phyloP scores from a whole-genome alignment of 2,888 invertebrate species.

The Ametastegia equiseti region DNA sequence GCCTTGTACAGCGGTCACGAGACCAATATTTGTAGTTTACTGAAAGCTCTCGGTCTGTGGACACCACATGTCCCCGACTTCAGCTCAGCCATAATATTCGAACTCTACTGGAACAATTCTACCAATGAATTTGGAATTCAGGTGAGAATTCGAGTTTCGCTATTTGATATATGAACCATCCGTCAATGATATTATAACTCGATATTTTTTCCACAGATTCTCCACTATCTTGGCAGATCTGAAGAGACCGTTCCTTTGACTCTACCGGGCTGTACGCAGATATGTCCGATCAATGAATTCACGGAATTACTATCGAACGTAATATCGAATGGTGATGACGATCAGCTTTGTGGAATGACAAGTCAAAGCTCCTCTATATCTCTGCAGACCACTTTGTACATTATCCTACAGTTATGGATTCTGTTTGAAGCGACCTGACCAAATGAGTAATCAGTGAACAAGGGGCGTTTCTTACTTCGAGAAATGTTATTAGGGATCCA shows the following conservation, averaged over 20 bases:
- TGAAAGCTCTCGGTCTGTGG: conserved; percentile 66
- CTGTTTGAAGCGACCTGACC: not conserved
- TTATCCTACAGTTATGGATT: not conserved
- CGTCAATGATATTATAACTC: not conserved
- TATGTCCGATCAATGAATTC: conserved; percentile 62
- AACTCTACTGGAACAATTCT: conserved; percentile 59
- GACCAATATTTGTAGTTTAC: conserved; percentile 65
- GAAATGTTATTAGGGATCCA: not conserved
- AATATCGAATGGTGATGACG: conserved; percentile 51
- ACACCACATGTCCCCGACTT: conserved; percentile 65
- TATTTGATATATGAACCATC: not conserved
- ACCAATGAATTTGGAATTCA: conserved; percentile 60
- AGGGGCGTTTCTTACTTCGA: not conserved
- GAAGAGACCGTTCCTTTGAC: conserved; percentile 50
- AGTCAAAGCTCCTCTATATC: not conserved
- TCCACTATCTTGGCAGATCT: not conserved
- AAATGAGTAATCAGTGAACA: not conserved
- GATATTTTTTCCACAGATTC: not conserved
- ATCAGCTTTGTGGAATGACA: conserved; percentile 49
- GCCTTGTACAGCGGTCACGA: conserved; percentile 69
- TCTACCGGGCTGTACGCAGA: conserved; percentile 61
- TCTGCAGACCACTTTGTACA: not conserved
- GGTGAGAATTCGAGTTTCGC: conserved; percentile 57
- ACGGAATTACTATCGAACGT: conserved; percentile 52
- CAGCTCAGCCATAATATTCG: conserved; percentile 66